Conservation (phyloP, 2,888 invertebrate genomes). For the Prenolepis imparis region DNA sequence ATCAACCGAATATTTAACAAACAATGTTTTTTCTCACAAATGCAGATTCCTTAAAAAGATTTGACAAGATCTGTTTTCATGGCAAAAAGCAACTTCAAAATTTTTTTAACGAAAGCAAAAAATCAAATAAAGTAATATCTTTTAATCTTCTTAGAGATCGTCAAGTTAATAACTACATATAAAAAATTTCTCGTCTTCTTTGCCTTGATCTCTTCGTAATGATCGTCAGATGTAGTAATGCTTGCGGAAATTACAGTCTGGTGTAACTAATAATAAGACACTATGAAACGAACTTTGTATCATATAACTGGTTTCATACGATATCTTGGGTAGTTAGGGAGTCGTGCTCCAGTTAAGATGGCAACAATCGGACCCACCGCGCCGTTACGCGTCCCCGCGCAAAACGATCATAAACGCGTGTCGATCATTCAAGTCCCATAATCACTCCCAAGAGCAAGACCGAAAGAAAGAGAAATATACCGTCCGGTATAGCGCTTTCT, state of each 20-base stretch:
- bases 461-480: conserved; percentile 37
- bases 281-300: conserved; percentile 23
- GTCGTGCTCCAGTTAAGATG: conserved; percentile 55
- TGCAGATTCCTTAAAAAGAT: not conserved
- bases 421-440: conserved; percentile 42
- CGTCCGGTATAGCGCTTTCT: conserved; percentile 17
- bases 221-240: not conserved
- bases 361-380: conserved; percentile 41
- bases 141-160: not conserved
- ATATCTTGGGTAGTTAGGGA: conserved; percentile 12
- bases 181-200: not conserved
- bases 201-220: not conserved
- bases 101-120: too few species aligned
- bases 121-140: too few species aligned
- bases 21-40: not conserved
- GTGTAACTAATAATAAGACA: not conserved
- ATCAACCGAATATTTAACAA: not conserved
- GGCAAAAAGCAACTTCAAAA: not conserved
- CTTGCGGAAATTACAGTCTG: conserved; percentile 9
- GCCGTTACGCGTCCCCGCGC: conserved; percentile 49
- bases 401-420: conserved; percentile 45
- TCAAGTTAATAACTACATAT: not conserved
- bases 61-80: not conserved
- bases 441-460: not conserved
- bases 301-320: conserved; percentile 39